These are phyloP conservation scores for Cyclargus thomasi DNA, from an alignment of 1,140 invertebrate genomes.

Conservation along the genomic window DNA sequence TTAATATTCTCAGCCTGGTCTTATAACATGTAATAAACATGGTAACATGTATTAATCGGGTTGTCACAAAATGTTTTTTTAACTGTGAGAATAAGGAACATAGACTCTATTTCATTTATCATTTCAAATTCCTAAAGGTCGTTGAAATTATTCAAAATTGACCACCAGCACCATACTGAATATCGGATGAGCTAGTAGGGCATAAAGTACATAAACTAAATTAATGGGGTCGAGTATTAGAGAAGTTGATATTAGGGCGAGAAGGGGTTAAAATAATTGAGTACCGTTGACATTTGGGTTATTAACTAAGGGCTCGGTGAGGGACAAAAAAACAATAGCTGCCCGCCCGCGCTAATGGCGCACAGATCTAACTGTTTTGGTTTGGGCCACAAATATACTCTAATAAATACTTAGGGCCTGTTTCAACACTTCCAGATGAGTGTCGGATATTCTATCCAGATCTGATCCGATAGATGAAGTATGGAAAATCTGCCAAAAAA, in stretches of 20 bases:
- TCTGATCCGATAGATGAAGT: too few species aligned
- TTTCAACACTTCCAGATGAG: too few species aligned
- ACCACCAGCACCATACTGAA: neutral
- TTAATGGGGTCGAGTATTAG: slow-evolving; percentile 5
- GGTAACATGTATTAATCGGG: too few species aligned
- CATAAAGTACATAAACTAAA: neutral
- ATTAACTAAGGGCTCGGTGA: slow-evolving; percentile 6
- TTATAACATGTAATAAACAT: too few species aligned
- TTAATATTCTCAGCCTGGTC: too few species aligned
- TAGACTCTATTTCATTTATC: too few species aligned
- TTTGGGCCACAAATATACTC: neutral
- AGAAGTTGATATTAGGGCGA: slow-evolving; percentile 6
- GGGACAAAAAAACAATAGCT: slow-evolving; percentile 7
- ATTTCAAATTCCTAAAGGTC: neutral
- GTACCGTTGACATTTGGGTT: slow-evolving; percentile 13
- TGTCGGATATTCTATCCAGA: too few species aligned
- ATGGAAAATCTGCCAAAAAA: too few species aligned
- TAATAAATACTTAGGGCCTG: too few species aligned
- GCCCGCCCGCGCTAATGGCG: neutral
- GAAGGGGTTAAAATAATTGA: slow-evolving; percentile 15
- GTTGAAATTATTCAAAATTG: neutral
- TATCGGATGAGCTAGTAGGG: neutral
- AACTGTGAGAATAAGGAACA: too few species aligned
- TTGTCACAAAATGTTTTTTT: too few species aligned
- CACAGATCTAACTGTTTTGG: neutral